Percentiles rank a stretch among this genome's conserved stretches.
Evolutionary conservation across 2,888 invertebrate genomes (phyloP).

Genomic region (Crepidodera aurea): DNA sequence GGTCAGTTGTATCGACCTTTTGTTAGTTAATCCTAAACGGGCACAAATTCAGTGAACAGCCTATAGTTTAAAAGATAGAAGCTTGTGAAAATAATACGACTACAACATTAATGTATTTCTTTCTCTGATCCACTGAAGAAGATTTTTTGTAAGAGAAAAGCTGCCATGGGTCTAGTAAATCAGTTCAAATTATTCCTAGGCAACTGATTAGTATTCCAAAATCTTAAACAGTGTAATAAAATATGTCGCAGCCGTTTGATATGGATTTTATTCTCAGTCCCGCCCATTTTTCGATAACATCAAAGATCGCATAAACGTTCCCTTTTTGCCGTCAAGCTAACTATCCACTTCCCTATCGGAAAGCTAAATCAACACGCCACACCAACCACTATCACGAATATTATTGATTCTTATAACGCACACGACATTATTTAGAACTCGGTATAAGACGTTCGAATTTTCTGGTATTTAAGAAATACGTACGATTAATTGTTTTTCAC

Average conservation of each 20-base stretch:
- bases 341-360: slow-evolving; percentile 48
- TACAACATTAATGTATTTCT: no score
- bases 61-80: no score
- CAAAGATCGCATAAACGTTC: slow-evolving; percentile 39
- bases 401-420: slow-evolving; percentile 28
- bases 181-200: no score
- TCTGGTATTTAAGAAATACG: not conserved
- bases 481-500: no score
- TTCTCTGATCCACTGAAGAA: no score
- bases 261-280: not conserved
- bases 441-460: slow-evolving; percentile 8
- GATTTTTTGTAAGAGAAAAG: no score
- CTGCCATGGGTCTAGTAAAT: no score
- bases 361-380: slow-evolving; percentile 44
- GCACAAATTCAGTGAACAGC: no score
- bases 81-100: no score
- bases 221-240: not conserved
- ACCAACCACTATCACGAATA: slow-evolving; percentile 28
- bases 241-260: not conserved
- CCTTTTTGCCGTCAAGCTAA: slow-evolving; percentile 48
- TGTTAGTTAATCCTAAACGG: no score
- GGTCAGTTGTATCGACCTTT: no score
- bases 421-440: slow-evolving; percentile 2
- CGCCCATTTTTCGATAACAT: slow-evolving; percentile 29
- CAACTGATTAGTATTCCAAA: not conserved